Evolutionary conservation across 2,797 vertebrate species (phyloP), one percentile per base, ranked within the genome.

Genomic region (Sebastes nivosus): DNA sequence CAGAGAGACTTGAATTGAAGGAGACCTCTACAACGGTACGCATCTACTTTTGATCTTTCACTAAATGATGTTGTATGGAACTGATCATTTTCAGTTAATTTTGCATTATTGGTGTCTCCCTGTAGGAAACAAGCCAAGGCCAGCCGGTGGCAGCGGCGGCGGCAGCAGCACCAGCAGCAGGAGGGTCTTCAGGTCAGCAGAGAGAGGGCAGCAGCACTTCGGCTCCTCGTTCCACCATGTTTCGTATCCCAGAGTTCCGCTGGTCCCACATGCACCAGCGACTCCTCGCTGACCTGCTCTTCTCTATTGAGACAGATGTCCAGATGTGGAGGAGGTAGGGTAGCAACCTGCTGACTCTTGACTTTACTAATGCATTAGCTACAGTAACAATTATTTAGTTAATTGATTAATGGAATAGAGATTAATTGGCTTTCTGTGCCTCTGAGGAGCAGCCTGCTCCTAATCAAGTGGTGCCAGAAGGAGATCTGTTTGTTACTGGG

Each of bases 251-350:
- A 14, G 98, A 99, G 85, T 99, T 99, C 90, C 96, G 83, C 80
- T 99, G 99, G 99, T 99, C 99, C 11, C 94, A 95, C 76, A 98
- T 99, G 97, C 99, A 99, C 86, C 99, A 99, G 50, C 97, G 98
- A 73, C 96, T 99, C 91, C 97, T 99, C 79, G 98, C 97, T 4
- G 99, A 99, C 93, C 90, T 99, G 38, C 96, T 99, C 10, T 99
- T 99, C 93, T 98, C 99, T 34, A 97, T 99, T 34, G 99, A 99
- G 94, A 99, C 99, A 2, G 99, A 99, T 61, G 96, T 99, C 84
- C 99, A 99, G 89, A 99, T 99, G 97, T 99, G 99, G 99, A 97
- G 98, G 94, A 99, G 99, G 99, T 99, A 92, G 24, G n/a, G 8
- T 1, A 9, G 29, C 34, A 29, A 57, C 38, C 6, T 0, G 6